These are phyloP conservation scores for Anomalospiza imberbis DNA, from an alignment of 2,797 vertebrate species.

Conservation along the genomic window DNA sequence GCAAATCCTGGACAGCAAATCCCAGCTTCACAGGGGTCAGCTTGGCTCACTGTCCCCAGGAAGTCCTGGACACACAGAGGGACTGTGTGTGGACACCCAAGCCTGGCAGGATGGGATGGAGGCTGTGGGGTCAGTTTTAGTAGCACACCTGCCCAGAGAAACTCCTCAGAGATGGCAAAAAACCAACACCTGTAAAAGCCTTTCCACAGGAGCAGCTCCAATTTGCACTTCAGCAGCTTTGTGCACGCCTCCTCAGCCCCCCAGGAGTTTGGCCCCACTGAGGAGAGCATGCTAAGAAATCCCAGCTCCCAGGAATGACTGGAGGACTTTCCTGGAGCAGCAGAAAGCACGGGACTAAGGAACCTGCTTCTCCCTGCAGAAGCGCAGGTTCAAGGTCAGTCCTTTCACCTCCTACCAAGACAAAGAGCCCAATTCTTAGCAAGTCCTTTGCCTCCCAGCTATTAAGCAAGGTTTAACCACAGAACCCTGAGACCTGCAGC, in stretches of 20 bases:
- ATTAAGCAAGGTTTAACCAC: neutral
- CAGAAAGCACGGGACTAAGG: rapidly evolving
- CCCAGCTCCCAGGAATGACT: rapidly evolving
- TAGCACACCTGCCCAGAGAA: neutral
- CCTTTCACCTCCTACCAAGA: neutral
- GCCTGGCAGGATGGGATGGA: neutral
- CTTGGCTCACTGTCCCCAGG: neutral
- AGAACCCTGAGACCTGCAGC: neutral
- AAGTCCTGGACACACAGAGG: neutral
- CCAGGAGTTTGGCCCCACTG: neutral
- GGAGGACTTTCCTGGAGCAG: neutral
- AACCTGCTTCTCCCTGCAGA: neutral
- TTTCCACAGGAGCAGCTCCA: neutral
- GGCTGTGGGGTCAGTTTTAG: neutral
- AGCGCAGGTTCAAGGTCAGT: neutral
- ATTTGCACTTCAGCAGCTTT: neutral
- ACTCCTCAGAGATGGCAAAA: neutral
- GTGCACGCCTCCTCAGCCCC: neutral
- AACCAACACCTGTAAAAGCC: rapidly evolving
- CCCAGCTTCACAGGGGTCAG: neutral
- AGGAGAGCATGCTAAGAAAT: neutral
- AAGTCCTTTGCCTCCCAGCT: neutral
- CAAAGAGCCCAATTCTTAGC: neutral
- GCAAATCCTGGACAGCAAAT: neutral
- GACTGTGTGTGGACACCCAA: neutral